Base-by-base conservation (phyloP, 2,113 vertebrate species). In the Macrotis lagotis region DNA sequence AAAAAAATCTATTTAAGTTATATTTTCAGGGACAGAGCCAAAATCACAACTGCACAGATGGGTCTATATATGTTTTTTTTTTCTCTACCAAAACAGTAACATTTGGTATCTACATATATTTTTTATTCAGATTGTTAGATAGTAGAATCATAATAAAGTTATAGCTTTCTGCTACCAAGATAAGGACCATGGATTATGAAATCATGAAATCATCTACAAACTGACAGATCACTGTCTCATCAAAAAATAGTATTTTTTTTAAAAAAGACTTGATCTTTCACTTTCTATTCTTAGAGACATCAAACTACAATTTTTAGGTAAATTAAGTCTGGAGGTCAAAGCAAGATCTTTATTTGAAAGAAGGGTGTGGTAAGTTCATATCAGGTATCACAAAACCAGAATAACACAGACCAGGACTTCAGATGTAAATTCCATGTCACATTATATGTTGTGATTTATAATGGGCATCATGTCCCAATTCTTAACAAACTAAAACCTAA, bases 251-350 rank as follows among this genome's bases (percentile, higher is more conserved):
- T 51, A n/a, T 28, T 10, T 44, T 55, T 89, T 91, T 89, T 95
- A 88, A 93, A 55, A 93, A 95, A 95, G 47, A 93, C n/a, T 92
- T 50, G 66, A 55, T 94, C 94, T 53, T 9, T 95, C 55, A 91
- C 8, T 31, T 94, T 88, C 26, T 74, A 51, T 88, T 96, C 66
- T 95, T 91, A 92, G 48, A 92, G 91, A 25, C 3, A 88, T 24
- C 51, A 95, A 92, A 95, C 74, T 92, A 50, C 31, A 90, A 50
- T 52, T 91, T 94, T 74, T 94, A 22, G 52, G 50, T 31, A 95
- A 94, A 93, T 91, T 24, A 83, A 94, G 93, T 66, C 0, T 92
- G 31, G 95, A 91, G 12, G 14, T 95, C 74, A 95, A 96, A 89
- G 89, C 24, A 94, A 49, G n/a, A 94, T 88, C 14, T 94, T 14